Evolutionary conservation across 2,113 vertebrate species (phyloP).

Genomic region (Rhizomys pruinosus): DNA sequence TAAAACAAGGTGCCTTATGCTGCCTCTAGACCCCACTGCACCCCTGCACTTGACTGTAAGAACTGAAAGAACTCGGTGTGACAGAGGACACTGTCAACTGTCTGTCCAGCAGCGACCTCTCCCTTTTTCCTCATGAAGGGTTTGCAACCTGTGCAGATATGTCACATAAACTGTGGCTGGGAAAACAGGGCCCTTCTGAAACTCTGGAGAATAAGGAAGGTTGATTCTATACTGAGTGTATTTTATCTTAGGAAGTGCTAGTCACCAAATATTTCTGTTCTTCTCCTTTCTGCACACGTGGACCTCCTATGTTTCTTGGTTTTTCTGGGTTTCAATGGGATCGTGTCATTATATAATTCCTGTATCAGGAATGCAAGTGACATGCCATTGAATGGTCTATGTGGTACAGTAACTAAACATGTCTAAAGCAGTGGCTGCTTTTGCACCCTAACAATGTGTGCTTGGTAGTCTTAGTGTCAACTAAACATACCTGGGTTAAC

Average conservation of each 20-base stretch:
- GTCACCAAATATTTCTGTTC: not conserved
- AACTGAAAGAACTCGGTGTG: not conserved
- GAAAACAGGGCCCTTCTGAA: slow-evolving; percentile 4
- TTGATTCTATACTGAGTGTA: not conserved
- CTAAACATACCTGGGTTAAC: too few relatives aligned
- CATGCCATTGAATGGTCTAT: not conserved
- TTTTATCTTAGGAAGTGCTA: not conserved
- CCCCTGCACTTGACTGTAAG: not conserved
- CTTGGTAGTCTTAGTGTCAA: too few relatives aligned
- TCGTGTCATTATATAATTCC: not conserved
- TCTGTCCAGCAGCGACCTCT: not conserved
- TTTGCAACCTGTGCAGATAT: not conserved
- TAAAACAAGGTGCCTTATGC: not conserved
- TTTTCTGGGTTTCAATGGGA: not conserved
- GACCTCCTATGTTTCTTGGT: not conserved
- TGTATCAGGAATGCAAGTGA: not conserved
- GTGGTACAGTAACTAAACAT: not conserved
- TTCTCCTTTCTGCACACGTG: not conserved
- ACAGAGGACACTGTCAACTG: not conserved
- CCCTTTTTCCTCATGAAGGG: not conserved
- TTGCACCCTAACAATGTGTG: not conserved
- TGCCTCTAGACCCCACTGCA: not conserved
- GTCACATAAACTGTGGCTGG: not conserved
- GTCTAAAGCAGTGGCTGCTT: not conserved
- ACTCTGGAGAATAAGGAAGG: not conserved